A percentile compares a stretch with the other conserved stretches of the same genome.
These are phyloP conservation scores for Drosophila azteca DNA, from an alignment of 1,140 invertebrate species.

Conservation along the genomic window DNA sequence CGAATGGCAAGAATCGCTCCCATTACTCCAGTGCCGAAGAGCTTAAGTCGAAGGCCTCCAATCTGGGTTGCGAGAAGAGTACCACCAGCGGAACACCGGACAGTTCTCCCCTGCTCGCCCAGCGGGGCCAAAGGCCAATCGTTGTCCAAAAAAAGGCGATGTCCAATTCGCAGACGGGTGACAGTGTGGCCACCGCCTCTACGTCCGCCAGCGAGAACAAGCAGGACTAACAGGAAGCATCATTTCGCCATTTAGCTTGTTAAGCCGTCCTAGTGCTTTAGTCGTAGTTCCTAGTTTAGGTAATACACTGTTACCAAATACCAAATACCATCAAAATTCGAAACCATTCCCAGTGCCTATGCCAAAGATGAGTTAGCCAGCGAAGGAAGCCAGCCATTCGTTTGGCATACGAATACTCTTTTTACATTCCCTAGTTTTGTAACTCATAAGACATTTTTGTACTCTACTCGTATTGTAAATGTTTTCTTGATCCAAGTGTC, in stretches of 20 bases:
- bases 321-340: constrained; percentile 13
- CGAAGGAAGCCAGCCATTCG: constrained; percentile 5
- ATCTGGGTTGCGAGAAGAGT: constrained; percentile 48
- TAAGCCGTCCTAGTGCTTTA: constrained; percentile 77
- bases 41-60: constrained; percentile 62
- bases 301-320: constrained; percentile 6
- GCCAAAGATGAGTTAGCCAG: constrained; percentile 65
- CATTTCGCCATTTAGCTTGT: constrained; percentile 50
- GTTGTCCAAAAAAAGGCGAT: constrained; percentile 15
- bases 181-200: constrained; percentile 58
- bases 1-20: constrained; percentile 62
- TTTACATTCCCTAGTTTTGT: constrained; percentile 38
- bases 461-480: constrained; percentile 41
- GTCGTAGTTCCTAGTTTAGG: constrained; percentile 62
- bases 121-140: constrained; percentile 10
- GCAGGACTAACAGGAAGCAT: constrained; percentile 35
- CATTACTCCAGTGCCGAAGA: constrained; percentile 68
- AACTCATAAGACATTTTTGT: constrained; percentile 41
- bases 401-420: constrained; percentile 64
- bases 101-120: constrained; percentile 58
- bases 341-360: constrained; percentile 54
- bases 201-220: constrained; percentile 55
- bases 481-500: constrained; percentile 14
- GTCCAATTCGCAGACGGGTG: constrained; percentile 61
- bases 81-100: constrained; percentile 43